A percentile compares a stretch with the other conserved stretches of the same genome.
Conservation (phyloP, 2,888 invertebrate species). For the Tridacna gigas region DNA sequence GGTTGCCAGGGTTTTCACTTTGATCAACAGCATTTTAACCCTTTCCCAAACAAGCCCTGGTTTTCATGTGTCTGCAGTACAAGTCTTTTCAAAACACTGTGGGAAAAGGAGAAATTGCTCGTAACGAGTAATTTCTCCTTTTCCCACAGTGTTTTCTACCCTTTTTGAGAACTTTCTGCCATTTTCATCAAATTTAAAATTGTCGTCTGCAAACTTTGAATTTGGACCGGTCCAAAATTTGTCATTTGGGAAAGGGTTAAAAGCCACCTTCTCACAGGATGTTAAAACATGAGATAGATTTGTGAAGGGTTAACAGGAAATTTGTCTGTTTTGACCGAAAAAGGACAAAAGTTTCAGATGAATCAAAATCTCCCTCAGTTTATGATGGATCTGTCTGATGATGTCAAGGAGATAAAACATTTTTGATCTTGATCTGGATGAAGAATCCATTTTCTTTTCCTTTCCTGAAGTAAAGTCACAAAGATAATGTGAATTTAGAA, state of each 20-base stretch:
- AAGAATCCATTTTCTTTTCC: neutral
- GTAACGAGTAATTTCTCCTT: too few species aligned
- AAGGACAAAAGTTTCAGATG: constrained; percentile 21
- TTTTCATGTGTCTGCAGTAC: too few species aligned
- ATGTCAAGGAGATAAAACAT: constrained; percentile 30
- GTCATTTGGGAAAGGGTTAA: too few species aligned
- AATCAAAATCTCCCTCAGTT: constrained; percentile 37
- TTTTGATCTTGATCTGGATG: neutral
- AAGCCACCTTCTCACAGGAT: too few species aligned
- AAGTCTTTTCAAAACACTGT: too few species aligned
- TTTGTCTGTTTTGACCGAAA: neutral
- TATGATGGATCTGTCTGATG: constrained; percentile 40
- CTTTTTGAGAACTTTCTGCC: too few species aligned
- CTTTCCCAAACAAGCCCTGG: neutral
- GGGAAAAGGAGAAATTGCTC: neutral
- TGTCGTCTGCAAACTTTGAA: too few species aligned
- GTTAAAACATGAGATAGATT: too few species aligned
- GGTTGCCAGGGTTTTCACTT: too few species aligned
- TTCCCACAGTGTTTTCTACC: too few species aligned
- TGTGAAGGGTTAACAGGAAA: neutral
- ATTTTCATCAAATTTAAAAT: too few species aligned
- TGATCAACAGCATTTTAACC: neutral
- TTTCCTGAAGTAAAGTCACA: neutral
- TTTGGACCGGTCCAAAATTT: too few species aligned
- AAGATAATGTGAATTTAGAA: constrained; percentile 43